A percentile compares a stretch with the other conserved stretches of the same genome.
These are phyloP conservation scores for Pandemis corylana DNA, from an alignment of 2,888 invertebrate species.

Conservation along the genomic window DNA sequence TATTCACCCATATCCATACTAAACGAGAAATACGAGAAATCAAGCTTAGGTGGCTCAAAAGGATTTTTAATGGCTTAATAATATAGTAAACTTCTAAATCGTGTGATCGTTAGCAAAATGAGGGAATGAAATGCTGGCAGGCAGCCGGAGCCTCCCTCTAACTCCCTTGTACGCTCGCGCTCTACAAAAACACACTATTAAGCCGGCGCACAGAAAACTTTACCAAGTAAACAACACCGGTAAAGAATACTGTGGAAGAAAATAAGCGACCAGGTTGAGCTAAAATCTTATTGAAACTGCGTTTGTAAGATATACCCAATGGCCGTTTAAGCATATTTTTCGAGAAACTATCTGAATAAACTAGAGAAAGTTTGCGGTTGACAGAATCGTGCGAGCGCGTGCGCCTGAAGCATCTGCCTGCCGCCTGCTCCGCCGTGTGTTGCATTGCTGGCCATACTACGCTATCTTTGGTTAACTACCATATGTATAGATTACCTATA, in stretches of 20 bases:
- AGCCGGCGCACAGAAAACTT: slow-evolving; percentile 62
- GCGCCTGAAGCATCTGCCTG: slow-evolving; percentile 48
- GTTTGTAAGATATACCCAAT: slow-evolving; percentile 43
- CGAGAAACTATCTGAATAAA: slow-evolving; percentile 44
- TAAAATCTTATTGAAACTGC: slow-evolving; percentile 47
- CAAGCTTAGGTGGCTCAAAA: too few species aligned
- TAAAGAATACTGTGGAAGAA: slow-evolving; percentile 56
- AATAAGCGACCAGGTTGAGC: slow-evolving; percentile 44
- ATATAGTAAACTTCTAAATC: slow-evolving; percentile 52
- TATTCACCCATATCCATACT: not conserved
- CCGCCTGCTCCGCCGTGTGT: not conserved
- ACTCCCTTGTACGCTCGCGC: not conserved
- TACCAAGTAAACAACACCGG: slow-evolving; percentile 57
- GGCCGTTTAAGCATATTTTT: slow-evolving; percentile 28
- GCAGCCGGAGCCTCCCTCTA: not conserved
- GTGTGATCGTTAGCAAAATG: slow-evolving; percentile 55
- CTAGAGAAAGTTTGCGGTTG: slow-evolving; percentile 67
- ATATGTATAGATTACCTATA: not conserved
- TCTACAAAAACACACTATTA: slow-evolving; percentile 42
- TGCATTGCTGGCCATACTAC: not conserved
- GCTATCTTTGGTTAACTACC: not conserved
- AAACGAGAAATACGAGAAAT: not conserved
- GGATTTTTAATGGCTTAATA: not conserved
- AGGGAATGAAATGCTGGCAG: slow-evolving; percentile 39
- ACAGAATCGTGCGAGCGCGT: slow-evolving; percentile 61